Base-by-base conservation (phyloP, 2,888 invertebrate genomes). In the Drosophila pseudotalamancana region DNA sequence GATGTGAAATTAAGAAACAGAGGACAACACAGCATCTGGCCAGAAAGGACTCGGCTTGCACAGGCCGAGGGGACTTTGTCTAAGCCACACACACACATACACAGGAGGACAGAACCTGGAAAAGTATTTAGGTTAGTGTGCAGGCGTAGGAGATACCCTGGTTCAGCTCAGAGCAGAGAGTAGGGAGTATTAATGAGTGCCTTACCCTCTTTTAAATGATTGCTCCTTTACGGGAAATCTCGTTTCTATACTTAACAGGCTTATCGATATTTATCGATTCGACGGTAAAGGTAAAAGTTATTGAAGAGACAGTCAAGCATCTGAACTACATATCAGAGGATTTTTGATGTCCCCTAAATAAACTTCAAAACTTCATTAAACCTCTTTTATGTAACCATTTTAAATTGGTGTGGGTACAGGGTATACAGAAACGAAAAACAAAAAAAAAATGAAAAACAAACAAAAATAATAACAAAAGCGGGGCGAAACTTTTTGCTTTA, bases 1-100 rank as follows among this genome's bases (percentile, higher is more conserved):
- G 19, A 68, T 62, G 72, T 72, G 56, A 72, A 72, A 77, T 72
- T 67, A 61, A 73, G 62, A 55, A 67, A 67, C 40, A 65, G 45
- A 54, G 35, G 25, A 35, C 69, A 54, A 46, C 43, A 57, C 31
- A 53, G 56, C 49, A 48, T 39, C 56, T 51, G 64, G 6, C 55
- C 46, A 46, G 16, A 16, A 27, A 9, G 11, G 18, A 18, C n/a
- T 23, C 29, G 32, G 46, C 46, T 27, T 40, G 61, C 61, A 8
- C 21, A 46, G 31, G 29, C 45, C 63, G 31, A 16, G 56, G 49
- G 64, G 46, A 63, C 75, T 57, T 57, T 43, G 37, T 25, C 14
- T 49, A 56, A 68, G 19, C 61, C 61, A 29, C 48, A 56, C 14
- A 45, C 46, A 48, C n/a, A 39, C 31, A 32, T 8, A 31, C 31